These are phyloP conservation scores for Stichodactyla helianthus DNA, from an alignment of 64 coral and sea anemone genomes.

Conservation along the genomic window DNA sequence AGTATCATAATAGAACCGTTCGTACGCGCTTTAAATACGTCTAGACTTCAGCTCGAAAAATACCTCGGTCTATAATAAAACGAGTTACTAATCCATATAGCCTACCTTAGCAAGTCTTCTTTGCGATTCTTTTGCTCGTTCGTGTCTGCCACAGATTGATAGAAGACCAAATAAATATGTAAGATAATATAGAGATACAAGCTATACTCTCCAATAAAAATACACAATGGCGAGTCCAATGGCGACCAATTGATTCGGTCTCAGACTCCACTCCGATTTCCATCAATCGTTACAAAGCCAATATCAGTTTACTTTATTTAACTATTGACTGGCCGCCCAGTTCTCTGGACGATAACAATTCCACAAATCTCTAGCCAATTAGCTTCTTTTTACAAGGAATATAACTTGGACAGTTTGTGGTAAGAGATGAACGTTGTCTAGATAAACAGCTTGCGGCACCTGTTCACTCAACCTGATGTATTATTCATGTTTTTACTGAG, in stretches of 20 bases:
- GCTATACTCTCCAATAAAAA: background rate
- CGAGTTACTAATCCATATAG: background rate
- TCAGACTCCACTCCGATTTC: background rate
- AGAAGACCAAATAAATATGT: background rate
- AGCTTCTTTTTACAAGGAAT: background rate
- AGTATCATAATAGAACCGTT: no score
- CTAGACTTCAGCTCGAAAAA: no score
- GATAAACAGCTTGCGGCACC: background rate
- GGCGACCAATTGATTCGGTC: background rate
- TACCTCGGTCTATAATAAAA: background rate
- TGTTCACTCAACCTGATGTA: background rate
- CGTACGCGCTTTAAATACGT: no score
- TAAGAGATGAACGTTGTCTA: background rate
- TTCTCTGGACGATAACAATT: background rate
- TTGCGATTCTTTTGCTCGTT: conserved; percentile 23
- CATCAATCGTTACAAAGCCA: background rate
- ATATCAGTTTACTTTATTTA: background rate
- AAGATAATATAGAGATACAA: background rate
- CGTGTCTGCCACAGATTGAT: background rate
- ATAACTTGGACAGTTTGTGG: background rate
- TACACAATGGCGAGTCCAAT: background rate
- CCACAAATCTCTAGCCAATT: background rate
- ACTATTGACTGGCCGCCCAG: background rate
- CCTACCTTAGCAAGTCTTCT: conserved; percentile 9
- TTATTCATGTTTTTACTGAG: background rate